Base-by-base conservation (phyloP, 1,140 invertebrate genomes). In the Drosophila yakuba region DNA sequence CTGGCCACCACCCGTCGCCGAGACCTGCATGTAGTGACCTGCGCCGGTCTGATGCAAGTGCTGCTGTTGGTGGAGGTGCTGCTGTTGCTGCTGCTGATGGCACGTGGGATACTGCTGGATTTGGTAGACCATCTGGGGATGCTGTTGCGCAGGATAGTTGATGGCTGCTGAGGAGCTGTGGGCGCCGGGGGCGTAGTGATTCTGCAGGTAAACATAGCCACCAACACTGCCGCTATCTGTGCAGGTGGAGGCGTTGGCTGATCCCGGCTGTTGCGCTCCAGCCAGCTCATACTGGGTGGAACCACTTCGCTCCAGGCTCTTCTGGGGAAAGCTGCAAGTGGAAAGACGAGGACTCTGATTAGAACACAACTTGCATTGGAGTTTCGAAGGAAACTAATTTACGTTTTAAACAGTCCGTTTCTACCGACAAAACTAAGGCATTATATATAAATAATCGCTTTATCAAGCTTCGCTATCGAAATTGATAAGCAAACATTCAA, bases 1-100 rank as follows among this genome's bases (percentile, higher is more conserved):
- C 75, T 94, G 94, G n/a, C 17, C 17, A 45, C 43, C 92, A 71
- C 94, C 94, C 38, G 73, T 82, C 57, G 92, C 91, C 54, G 92
- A 50, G 38, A 89, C 67, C 60, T 89, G 82, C 68, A 85, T 86
- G 20, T 86, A 85, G 44, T 84, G 80, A 23, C 73, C 74, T 48
- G 61, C 23, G 36, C 50, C 32, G 43, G 68, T 36, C 64, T 83
- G 80, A 15, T 82, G 79, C 20, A 78, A 15, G 2, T 71, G 67
- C 50, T 71, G 74, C 43, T 66, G 63, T 89, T 93, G 79, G 6
- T 78, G 78, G 8, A 71, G 67, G 7, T 84, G 84, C n/a, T 90
- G 83, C 4, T 71, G 74, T 3, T 80, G 77, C 44, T 91, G 81
- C 43, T 92, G 90, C 78, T 92, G 91, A 91, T 92, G 91, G 85